Conservation (phyloP, 2,113 vertebrate species). For the Corvus hawaiiensis region DNA sequence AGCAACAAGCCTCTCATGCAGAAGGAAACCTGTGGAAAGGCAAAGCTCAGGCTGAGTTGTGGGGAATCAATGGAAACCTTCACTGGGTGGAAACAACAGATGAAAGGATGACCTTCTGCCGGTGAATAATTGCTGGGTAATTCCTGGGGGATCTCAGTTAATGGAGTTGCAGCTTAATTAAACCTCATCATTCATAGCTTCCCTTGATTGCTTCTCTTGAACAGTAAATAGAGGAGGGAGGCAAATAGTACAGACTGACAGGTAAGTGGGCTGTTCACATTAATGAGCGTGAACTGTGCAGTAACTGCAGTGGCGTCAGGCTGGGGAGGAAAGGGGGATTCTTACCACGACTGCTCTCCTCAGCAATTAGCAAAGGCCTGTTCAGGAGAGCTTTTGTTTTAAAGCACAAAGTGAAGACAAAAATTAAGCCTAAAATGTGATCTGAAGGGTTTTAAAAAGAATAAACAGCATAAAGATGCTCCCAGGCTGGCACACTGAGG, state of each 20-base stretch:
- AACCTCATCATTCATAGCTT: neutral
- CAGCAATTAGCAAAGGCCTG: accelerated
- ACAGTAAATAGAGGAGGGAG: neutral
- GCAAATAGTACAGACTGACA: neutral
- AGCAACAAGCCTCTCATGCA: neutral
- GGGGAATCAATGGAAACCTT: neutral
- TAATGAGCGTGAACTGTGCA: accelerated
- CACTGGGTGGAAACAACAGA: neutral
- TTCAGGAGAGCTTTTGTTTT: neutral
- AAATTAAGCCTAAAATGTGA: neutral
- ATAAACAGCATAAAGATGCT: neutral
- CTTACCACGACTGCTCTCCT: neutral
- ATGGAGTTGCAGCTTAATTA: slow-evolving; percentile 20
- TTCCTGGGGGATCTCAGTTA: neutral
- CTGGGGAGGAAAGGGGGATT: neutral
- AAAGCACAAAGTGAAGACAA: neutral
- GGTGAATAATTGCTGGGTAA: neutral
- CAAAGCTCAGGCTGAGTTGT: neutral
- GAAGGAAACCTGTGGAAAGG: neutral
- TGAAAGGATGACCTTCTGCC: neutral
- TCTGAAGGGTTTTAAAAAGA: neutral
- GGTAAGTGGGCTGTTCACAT: neutral
- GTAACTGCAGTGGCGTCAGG: neutral
- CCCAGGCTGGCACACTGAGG: neutral
- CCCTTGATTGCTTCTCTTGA: neutral